These are phyloP conservation scores for Pelvicachromis taeniatus DNA, from an alignment of 2,113 vertebrate genomes.

Conservation along the genomic window DNA sequence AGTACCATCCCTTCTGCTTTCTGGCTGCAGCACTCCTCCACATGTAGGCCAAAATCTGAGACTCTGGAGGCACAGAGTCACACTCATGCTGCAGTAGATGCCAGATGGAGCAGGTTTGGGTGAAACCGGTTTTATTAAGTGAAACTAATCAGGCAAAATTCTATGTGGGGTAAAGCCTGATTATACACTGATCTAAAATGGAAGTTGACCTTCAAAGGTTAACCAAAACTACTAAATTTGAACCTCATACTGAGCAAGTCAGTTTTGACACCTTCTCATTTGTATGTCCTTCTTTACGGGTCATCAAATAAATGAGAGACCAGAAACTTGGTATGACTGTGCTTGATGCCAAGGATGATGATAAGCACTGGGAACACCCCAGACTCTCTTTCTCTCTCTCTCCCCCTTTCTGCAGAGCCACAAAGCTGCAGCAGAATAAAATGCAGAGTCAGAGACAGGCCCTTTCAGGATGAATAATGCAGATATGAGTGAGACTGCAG, in stretches of 20 bases:
- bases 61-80: not conserved
- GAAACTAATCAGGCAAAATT: not conserved
- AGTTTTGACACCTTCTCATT: not conserved
- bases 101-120: not conserved
- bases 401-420: slow-evolving; percentile 39
- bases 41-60: slow-evolving; percentile 26
- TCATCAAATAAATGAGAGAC: not conserved
- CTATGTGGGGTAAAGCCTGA: not conserved
- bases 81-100: not conserved
- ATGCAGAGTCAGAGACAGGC: slow-evolving; percentile 67
- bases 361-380: not conserved
- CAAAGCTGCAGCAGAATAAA: slow-evolving; percentile 56
- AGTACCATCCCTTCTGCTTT: slow-evolving; percentile 29
- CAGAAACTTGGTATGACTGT: not conserved
- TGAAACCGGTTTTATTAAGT: not conserved
- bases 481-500: slow-evolving; percentile 52
- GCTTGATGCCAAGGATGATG: not conserved
- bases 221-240: not conserved
- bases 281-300: not conserved
- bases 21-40: slow-evolving; percentile 30
- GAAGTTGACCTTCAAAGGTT: not conserved
- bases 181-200: not conserved
- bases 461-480: slow-evolving; percentile 65
- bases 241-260: not conserved
- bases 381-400: not conserved